These are phyloP conservation scores for Ceyx erithaca DNA, from an alignment of 2,797 vertebrate genomes.

Conservation along the genomic window DNA sequence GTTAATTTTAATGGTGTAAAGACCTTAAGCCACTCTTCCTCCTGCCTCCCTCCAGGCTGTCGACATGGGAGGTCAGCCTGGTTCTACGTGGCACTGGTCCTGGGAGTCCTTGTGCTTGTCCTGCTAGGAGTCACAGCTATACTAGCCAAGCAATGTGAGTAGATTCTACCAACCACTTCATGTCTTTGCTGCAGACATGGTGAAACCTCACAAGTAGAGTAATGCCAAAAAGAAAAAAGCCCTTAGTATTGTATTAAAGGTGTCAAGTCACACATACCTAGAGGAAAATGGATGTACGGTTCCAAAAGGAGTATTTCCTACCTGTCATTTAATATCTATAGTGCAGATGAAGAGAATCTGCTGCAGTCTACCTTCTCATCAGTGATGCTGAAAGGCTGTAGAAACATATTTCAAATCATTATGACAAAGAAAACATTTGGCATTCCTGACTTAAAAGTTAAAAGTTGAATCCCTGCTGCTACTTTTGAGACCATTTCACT, in stretches of 20 bases:
- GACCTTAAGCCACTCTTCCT: not conserved
- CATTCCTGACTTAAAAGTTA: not conserved
- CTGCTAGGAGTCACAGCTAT: not conserved
- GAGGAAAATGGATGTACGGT: not conserved
- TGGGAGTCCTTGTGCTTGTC: conserved; percentile 13
- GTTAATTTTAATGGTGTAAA: not conserved
- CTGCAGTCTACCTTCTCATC: not conserved
- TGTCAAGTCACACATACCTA: not conserved
- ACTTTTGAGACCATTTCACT: not conserved
- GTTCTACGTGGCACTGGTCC: not conserved
- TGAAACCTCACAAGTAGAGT: not conserved
- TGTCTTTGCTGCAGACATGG: not conserved
- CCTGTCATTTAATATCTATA: not conserved
- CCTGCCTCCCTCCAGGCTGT: not conserved
- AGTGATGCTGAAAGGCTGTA: not conserved
- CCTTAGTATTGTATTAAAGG: accelerated
- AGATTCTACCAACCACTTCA: not conserved
- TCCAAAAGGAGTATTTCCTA: not conserved
- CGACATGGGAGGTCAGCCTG: not conserved
- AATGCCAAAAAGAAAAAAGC: not conserved
- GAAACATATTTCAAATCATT: not conserved
- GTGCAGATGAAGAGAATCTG: not conserved
- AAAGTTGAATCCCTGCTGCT: not conserved
- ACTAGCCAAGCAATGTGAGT: conserved; percentile 23
- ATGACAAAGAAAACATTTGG: not conserved